phyloP scores from a whole-genome alignment of 2,888 invertebrate genomes.

The Linnaemya tessellans region DNA sequence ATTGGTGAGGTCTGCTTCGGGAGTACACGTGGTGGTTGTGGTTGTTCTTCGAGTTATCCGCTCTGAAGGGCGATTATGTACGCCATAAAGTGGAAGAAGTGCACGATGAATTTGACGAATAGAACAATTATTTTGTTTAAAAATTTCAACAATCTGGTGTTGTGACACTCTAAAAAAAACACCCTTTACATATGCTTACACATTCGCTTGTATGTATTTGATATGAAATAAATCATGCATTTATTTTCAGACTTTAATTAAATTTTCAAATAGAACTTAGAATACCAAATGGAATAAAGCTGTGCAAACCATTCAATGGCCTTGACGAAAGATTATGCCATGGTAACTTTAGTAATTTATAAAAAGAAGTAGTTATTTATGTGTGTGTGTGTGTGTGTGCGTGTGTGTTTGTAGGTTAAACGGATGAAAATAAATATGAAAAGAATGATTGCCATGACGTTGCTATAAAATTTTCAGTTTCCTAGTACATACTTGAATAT shows the following conservation, averaged over 20 bases:
- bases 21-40: no score
- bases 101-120: no score
- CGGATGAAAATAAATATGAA: slow-evolving; percentile 9
- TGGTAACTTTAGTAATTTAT: slow-evolving; percentile 15
- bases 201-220: no score
- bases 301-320: not conserved
- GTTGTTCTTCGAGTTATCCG: no score
- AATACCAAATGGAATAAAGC: slow-evolving; percentile 2
- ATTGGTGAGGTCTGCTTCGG: no score
- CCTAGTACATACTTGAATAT: not conserved
- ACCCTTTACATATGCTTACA: no score
- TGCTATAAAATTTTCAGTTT: not conserved
- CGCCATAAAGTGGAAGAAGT: no score
- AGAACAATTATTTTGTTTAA: no score
- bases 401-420: not conserved
- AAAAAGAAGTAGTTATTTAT: not conserved
- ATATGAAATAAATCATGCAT: slow-evolving; percentile 1
- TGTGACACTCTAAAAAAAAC: no score
- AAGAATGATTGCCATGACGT: not conserved
- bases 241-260: slow-evolving; percentile 12
- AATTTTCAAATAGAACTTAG: not conserved
- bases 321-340: slow-evolving; percentile 18
- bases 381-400: not conserved
- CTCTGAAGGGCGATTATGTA: no score
- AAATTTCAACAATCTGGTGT: no score